Base-by-base conservation (phyloP, 2,113 vertebrate species). In the Circaetus gallicus region DNA sequence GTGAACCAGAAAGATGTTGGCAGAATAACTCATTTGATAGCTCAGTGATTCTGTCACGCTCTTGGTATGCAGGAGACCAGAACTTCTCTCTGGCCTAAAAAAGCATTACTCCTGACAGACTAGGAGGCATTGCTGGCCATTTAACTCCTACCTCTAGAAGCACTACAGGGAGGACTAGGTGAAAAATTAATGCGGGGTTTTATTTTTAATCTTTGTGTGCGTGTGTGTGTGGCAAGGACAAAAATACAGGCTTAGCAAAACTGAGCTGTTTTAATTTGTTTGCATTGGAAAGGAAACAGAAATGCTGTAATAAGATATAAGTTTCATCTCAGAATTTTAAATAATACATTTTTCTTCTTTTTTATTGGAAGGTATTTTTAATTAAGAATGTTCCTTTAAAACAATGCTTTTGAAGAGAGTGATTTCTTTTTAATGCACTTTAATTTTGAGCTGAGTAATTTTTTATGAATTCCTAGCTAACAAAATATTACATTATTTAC, bases 11-110 rank as follows among this genome's bases (percentile, higher is more conserved):
- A 94, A 91, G 90, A 92, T 80, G 87, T 85, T 95, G 96, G 93
- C 95, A 94, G 96, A 94, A 90, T 82, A 96, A 94, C 49, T 82
- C 70, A 94, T 95, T 77, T 82, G 90, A 95, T 91, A 96, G 87
- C 95, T 96, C 87, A 73, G 84, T 70, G 90, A 62, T 80, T 95
- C 85, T 95, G 92, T 95, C 90, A 94, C 0, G 14, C 87, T 80
- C 70, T 45, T 53, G 82, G 62, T 90, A 47, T 59, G 88, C 93
- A 52, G 76, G 88, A 82, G 71, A 80, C 87, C 90, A 91, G 70
- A 84, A 69, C 82, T 66, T 88, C 76, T 80, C 76, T 78, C 58
- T 78, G 82, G 82, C 71, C 85, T 86, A 63, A 86, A 93, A 93
- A 86, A 71, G 11, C 82, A 28, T 70, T 53, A 10, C 43, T 83